Base-by-base conservation (phyloP, 2,113 vertebrate species). In the Holacanthus passer region DNA sequence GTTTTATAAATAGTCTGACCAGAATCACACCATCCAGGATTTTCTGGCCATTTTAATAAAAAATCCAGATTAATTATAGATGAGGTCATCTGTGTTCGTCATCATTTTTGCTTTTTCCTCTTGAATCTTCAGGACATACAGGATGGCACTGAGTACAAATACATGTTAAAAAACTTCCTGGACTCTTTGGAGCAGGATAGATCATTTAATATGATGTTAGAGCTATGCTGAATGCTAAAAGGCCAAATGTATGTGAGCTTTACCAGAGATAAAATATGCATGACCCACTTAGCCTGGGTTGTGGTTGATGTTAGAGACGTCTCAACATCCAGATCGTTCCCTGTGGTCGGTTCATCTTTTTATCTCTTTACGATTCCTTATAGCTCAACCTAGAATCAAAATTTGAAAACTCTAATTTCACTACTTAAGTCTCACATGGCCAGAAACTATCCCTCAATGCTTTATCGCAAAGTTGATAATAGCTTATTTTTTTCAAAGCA, bases 261-360 rank as follows among this genome's bases (percentile, higher is more conserved):
- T 66, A 72, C 19, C 16, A 2, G 47, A 73, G 53, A 80, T 87
- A 37, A 85, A 82, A 86, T 72, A 87, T 88, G 84, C 71, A 82
- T 87, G 87, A 86, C 72, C 83, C 58, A 87, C 72, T 84, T 84
- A 85, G 55, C 68, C 37, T n/a, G 14, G 22, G 60, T 4, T 73
- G 58, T 2, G 3, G 59, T 13, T 72, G 65, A 48, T 56, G 59
- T 0, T 82, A 59, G 50, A 79, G 45, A 56, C 20, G 11, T 60
- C 43, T 48, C 11, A 0, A 11, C 27, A 55, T 66, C 58, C 19
- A 20, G 45, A 20, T 22, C 13, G 14, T 41, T 75, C 29, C 4
- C 63, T 69, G 5, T 35, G 0, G 2, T 66, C 27, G 7, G 7
- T 24, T 31, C 14, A 35, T 2, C 2, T 48, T 31, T 32, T 63